Conservation (phyloP, 2,888 invertebrate genomes). For the Palloptera scutellata region DNA sequence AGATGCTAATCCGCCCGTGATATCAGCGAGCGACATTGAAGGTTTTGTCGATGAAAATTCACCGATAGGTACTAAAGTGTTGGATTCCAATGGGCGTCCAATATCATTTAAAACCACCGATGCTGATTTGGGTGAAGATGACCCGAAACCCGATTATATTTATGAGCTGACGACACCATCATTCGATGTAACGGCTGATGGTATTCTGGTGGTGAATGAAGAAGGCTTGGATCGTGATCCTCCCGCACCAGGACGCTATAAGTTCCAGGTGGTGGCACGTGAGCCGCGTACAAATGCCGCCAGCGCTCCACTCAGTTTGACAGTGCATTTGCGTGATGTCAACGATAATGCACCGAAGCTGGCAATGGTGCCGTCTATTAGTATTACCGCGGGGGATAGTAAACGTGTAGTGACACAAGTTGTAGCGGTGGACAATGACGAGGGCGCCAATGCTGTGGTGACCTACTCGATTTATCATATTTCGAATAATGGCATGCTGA, state of each 20-base stretch:
- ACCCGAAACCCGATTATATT: slow-evolving; percentile 79
- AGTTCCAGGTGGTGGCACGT: slow-evolving; percentile 88
- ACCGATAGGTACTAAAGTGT: slow-evolving; percentile 81
- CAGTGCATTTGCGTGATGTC: slow-evolving; percentile 79
- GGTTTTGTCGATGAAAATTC: slow-evolving; percentile 88
- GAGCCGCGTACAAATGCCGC: slow-evolving; percentile 81
- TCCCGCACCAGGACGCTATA: slow-evolving; percentile 82
- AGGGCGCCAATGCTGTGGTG: slow-evolving; percentile 82
- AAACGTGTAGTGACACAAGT: slow-evolving; percentile 76
- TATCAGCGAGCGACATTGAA: slow-evolving; percentile 74
- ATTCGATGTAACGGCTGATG: slow-evolving; percentile 79
- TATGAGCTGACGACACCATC: slow-evolving; percentile 86
- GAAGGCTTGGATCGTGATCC: slow-evolving; percentile 87
- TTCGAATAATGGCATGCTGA: slow-evolving; percentile 87
- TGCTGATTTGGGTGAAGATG: slow-evolving; percentile 83
- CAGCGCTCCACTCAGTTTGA: slow-evolving; percentile 81
- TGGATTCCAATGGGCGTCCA: slow-evolving; percentile 73
- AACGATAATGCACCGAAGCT: slow-evolving; percentile 88
- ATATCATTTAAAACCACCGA: slow-evolving; percentile 81
- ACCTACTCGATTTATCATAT: slow-evolving; percentile 89
- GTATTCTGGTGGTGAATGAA: slow-evolving; percentile 80
- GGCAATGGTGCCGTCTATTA: slow-evolving; percentile 81
- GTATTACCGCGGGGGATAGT: slow-evolving; percentile 80
- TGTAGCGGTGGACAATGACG: slow-evolving; percentile 82
- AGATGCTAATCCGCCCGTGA: slow-evolving; percentile 84